phyloP scores from a whole-genome alignment of 2,797 vertebrate species.

The Benthosema pterotum region DNA sequence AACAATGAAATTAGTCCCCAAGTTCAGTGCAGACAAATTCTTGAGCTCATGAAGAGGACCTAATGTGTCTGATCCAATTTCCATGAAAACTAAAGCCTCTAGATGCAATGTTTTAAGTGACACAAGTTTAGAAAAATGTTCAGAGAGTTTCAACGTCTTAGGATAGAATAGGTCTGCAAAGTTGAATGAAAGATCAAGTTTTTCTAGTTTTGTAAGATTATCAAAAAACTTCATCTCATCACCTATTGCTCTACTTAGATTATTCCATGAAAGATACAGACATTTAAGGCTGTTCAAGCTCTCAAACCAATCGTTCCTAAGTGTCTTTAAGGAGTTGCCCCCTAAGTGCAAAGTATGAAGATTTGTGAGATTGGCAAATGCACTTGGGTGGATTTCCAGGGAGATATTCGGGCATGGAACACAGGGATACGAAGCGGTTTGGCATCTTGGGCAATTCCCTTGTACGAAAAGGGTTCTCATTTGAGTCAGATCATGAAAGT shows the following conservation, averaged over 20 bases:
- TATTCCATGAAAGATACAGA: conserved; percentile 87
- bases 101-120: conserved; percentile 82
- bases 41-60: conserved; percentile 74
- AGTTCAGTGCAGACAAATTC: conserved; percentile 84
- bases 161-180: conserved; percentile 79
- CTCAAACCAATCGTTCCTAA: conserved; percentile 85
- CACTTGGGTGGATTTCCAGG: conserved; percentile 79
- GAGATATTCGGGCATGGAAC: conserved; percentile 79
- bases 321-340: conserved; percentile 84
- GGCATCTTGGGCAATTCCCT: conserved; percentile 94
- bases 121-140: conserved; percentile 80
- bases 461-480: conserved; percentile 84
- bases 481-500: conserved; percentile 79
- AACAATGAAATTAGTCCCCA: conserved; percentile 93
- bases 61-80: conserved; percentile 69
- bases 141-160: conserved; percentile 74
- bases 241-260: conserved; percentile 77
- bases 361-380: conserved; percentile 80
- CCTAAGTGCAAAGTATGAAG: conserved; percentile 81
- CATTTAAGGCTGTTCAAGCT: conserved; percentile 72
- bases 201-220: conserved; percentile 74
- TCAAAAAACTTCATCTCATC: conserved; percentile 75
- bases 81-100: conserved; percentile 87
- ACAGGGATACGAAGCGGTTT: conserved; percentile 87
- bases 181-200: conserved; percentile 91